Base-by-base conservation (phyloP, 2,888 invertebrate species). In the Pantelozetes paolii region DNA sequence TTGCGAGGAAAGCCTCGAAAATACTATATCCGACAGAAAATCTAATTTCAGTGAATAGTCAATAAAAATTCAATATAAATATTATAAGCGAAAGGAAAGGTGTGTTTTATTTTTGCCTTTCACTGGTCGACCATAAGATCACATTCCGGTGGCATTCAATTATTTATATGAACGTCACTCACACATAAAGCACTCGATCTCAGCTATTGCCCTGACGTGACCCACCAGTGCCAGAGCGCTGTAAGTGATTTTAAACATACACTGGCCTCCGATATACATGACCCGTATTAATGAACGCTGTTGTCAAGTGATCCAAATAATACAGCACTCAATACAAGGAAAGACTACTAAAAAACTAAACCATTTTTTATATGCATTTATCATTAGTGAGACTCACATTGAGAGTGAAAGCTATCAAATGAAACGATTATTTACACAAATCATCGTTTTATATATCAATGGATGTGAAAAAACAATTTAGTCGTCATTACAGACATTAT, bases 381-480 rank as follows among this genome's bases (percentile, higher is more conserved):
- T 54, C 54, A 54, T 26, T 54, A 26, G 9, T 26, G 28, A 45
- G 45, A 45, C n/a, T n/a, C n/a, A n/a, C n/a, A n/a, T n/a, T 2
- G 45, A 45, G 18, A 45, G 15, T 45, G 20, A 54, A 23, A 20
- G 54, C 20, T 6, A 54, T 20, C 23, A 8, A 54, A 54, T 54
- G 23, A 15, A 15, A 54, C 54, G 54, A 54, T 54, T 54, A 54
- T 54, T 54, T 54, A 26, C 54, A 23, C 54, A 54, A 54, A 54
- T 54, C 20, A 54, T 54, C 54, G 13, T 26, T 54, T 54, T 54
- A 8, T 54, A 13, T 6, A 54, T 45, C 15, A 15, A 45, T 13
- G 18, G 9, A 36, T 36, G 36, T 8, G 36, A 36, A 36, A 36
- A 36, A 36, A 36, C 15, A 50, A 8, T 15, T 50, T 50, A 9